phyloP scores from a whole-genome alignment of 1,140 invertebrate species.

The Hylaeus anthracinus region DNA sequence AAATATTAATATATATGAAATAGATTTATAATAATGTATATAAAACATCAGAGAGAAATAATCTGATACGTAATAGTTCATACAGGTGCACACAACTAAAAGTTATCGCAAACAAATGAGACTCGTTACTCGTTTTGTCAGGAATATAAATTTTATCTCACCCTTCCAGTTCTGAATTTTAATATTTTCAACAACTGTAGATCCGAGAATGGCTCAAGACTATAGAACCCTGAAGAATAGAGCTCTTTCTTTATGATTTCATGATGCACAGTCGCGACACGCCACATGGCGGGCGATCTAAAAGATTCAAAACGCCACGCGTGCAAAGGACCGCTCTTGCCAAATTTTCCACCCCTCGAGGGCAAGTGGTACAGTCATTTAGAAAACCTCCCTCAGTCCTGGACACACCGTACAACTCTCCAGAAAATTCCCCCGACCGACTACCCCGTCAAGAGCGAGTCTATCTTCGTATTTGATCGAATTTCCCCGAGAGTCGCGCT shows the following conservation, averaged over 20 bases:
- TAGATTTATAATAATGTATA: too few relatives aligned
- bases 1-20: too few relatives aligned
- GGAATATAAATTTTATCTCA: too few relatives aligned
- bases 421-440: conserved; percentile 1
- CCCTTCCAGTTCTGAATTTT: too few relatives aligned
- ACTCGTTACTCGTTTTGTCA: too few relatives aligned
- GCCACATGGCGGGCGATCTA: not conserved
- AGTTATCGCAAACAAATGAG: too few relatives aligned
- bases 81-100: too few relatives aligned
- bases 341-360: conserved; percentile 39
- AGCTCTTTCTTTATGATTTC: not conserved
- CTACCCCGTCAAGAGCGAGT: not conserved
- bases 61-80: too few relatives aligned
- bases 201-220: too few relatives aligned
- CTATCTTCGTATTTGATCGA: not conserved
- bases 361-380: conserved; percentile 29
- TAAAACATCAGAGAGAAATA: too few relatives aligned
- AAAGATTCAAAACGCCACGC: conserved; percentile 29
- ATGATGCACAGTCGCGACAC: not conserved
- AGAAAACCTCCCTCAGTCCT: not conserved
- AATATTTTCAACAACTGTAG: too few relatives aligned
- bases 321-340: conserved; percentile 13
- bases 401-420: conserved; percentile 13
- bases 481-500: not conserved
- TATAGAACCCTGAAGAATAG: too few relatives aligned